phyloP scores from a whole-genome alignment of 2,888 invertebrate species.

The Orthosia incerta region DNA sequence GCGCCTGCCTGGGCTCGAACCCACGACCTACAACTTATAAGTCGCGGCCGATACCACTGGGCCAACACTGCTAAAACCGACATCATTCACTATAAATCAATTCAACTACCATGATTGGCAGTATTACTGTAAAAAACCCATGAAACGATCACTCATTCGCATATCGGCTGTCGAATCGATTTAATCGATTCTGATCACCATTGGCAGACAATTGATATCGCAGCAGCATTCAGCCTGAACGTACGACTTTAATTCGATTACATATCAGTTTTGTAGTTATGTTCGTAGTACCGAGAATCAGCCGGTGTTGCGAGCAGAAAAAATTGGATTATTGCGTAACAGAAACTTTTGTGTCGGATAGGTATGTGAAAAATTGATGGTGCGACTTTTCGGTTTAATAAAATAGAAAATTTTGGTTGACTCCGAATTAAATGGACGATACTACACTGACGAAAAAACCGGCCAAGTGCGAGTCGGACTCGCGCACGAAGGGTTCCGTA shows the following conservation, averaged over 20 bases:
- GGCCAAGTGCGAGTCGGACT: no score
- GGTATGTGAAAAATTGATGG: neutral
- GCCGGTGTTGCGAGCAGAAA: conserved; percentile 21
- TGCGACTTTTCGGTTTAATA: neutral
- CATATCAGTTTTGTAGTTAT: conserved; percentile 42
- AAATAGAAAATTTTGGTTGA: neutral
- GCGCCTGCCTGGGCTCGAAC: no score
- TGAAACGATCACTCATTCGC: conserved; percentile 42
- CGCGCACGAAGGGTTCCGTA: no score
- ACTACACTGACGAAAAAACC: no score
- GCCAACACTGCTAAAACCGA: no score
- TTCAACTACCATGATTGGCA: conserved; percentile 27
- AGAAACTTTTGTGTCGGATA: neutral
- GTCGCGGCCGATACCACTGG: no score
- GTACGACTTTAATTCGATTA: conserved; percentile 55
- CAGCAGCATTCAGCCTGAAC: conserved; percentile 37
- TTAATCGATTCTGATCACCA: conserved; percentile 40
- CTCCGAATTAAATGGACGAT: no score
- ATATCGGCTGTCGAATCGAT: conserved; percentile 42
- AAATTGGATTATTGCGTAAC: conserved; percentile 43
- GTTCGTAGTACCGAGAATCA: conserved; percentile 20
- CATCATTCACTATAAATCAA: conserved; percentile 10
- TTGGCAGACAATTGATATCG: conserved; percentile 52
- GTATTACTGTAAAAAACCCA: conserved; percentile 27
- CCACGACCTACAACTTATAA: no score